phyloP scores from a whole-genome alignment of 2,888 invertebrate genomes.

The Lordiphosa fenestrarum region DNA sequence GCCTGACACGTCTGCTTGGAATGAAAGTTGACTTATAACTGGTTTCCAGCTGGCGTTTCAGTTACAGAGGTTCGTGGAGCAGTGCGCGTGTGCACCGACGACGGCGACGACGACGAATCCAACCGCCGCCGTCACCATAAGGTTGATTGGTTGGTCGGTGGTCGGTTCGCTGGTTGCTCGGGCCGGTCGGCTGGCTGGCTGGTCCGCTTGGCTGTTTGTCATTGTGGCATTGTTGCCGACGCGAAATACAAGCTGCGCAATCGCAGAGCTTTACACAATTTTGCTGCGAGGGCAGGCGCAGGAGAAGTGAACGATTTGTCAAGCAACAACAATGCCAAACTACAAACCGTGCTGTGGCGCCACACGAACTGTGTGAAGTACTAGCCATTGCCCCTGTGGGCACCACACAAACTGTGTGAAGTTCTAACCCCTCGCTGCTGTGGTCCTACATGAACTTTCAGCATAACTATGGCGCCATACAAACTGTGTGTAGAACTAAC shows the following conservation, averaged over 20 bases:
- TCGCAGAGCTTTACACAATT: slow-evolving; percentile 64
- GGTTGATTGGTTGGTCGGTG: slow-evolving; percentile 47
- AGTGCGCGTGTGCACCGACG: slow-evolving; percentile 50
- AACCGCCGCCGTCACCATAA: slow-evolving; percentile 36
- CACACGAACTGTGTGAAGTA: too few species aligned
- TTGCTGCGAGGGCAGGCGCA: slow-evolving; percentile 31
- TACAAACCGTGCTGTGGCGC: too few species aligned
- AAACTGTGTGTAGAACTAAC: too few species aligned
- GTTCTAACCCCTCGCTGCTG: too few species aligned
- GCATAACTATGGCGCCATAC: too few species aligned
- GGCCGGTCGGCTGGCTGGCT: slow-evolving; percentile 1
- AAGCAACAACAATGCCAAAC: too few species aligned
- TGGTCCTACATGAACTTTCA: too few species aligned
- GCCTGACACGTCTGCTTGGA: slow-evolving; percentile 75
- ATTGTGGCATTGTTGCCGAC: slow-evolving; percentile 60
- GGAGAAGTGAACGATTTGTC: not conserved
- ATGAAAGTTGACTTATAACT: slow-evolving; percentile 80
- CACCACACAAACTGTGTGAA: too few species aligned
- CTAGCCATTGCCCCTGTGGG: too few species aligned
- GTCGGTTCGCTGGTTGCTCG: slow-evolving; percentile 10
- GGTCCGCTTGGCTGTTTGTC: slow-evolving; percentile 48
- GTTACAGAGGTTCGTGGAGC: slow-evolving; percentile 48
- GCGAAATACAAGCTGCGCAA: slow-evolving; percentile 67
- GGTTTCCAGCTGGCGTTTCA: slow-evolving; percentile 69
- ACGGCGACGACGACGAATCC: slow-evolving; percentile 16